These are phyloP conservation scores for Actias luna DNA, from an alignment of 2,888 invertebrate species.

Conservation along the genomic window DNA sequence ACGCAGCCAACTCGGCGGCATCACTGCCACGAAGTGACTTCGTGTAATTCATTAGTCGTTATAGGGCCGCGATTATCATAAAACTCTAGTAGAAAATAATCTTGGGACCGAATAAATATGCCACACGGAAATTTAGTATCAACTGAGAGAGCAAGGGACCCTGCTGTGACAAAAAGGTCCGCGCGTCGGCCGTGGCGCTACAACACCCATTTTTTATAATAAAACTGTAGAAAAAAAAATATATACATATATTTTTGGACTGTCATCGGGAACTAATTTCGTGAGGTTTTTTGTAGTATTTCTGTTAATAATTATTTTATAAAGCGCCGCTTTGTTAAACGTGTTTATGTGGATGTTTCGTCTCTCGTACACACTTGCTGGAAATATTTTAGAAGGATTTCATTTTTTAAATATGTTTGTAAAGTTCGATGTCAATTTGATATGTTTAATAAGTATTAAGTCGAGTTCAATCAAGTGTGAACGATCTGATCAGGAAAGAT, in stretches of 20 bases:
- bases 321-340: constrained; percentile 48
- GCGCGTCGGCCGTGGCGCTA: constrained; percentile 71
- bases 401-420: not conserved
- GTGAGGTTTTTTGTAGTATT: constrained; percentile 73
- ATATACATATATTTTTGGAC: constrained; percentile 76
- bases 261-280: constrained; percentile 82
- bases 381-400: constrained; percentile 3
- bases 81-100: constrained; percentile 78
- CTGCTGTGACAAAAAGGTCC: constrained; percentile 70
- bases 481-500: not conserved
- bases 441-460: not conserved
- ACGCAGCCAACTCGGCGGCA: constrained; percentile 33
- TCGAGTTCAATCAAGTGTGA: not conserved
- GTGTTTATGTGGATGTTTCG: constrained; percentile 5
- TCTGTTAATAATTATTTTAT: constrained; percentile 72
- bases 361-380: constrained; percentile 7
- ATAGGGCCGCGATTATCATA: constrained; percentile 69
- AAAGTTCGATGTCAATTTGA: not conserved
- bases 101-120: constrained; percentile 72
- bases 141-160: constrained; percentile 47
- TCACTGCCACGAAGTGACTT: constrained; percentile 50
- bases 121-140: constrained; percentile 73
- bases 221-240: constrained; percentile 51
- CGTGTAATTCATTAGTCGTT: constrained; percentile 74
- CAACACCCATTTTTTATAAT: constrained; percentile 50